Conservation (phyloP, 2,113 vertebrate genomes). For the Etia nguti region DNA sequence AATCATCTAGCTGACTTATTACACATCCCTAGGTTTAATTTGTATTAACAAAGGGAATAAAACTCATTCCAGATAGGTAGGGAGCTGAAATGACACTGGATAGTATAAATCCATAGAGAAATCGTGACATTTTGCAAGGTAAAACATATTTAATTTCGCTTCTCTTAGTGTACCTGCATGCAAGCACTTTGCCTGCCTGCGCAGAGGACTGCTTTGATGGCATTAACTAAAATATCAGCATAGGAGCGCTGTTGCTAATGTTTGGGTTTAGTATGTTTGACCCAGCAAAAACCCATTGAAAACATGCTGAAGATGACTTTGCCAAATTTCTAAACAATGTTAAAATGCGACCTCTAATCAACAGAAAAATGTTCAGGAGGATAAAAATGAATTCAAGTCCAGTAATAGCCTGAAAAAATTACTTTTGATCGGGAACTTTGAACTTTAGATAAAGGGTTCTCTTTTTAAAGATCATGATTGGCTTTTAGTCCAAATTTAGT, state of each 20-base stretch:
- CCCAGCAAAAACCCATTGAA: neutral
- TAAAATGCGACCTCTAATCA: neutral
- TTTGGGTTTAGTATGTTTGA: neutral
- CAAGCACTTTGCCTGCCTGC: neutral
- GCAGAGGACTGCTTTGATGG: neutral
- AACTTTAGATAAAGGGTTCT: neutral
- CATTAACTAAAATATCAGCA: neutral
- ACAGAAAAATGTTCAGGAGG: neutral
- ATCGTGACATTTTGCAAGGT: neutral
- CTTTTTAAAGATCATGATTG: neutral
- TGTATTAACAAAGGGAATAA: neutral
- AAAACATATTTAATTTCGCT: neutral
- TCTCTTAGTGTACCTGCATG: neutral
- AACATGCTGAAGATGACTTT: neutral
- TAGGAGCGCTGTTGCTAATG: neutral
- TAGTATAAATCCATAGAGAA: neutral
- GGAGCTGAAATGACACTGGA: neutral
- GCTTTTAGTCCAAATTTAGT: neutral
- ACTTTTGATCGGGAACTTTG: too few relatives aligned
- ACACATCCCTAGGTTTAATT: neutral
- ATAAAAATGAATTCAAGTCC: neutral
- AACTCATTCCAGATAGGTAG: neutral
- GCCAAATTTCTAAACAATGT: neutral
- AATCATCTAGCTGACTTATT: neutral
- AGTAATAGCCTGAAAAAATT: neutral